Evolutionary conservation across 1,140 invertebrate species (phyloP), one percentile per base, ranked within the genome.

Genomic region (Platyscapa corneri): DNA sequence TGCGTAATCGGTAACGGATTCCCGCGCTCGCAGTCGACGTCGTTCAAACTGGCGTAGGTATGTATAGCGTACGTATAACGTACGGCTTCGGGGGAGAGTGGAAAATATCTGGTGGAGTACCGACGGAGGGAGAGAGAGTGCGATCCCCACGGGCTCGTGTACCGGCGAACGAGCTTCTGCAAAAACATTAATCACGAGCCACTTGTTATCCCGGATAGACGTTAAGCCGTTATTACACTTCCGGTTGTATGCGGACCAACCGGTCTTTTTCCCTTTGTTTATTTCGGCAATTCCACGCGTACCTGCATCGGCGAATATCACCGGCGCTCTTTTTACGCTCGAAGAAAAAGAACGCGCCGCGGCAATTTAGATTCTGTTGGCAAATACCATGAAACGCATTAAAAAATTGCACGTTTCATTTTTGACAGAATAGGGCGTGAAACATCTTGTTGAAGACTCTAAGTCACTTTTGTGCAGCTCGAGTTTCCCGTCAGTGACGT

Each of bases 171-270:
- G 87, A 88, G 77, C 87, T 88, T 87, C 90, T 89, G 80, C 88
- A 90, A 91, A 90, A 90, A 90, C 90, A 91, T 91, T 91, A 90
- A 91, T 91, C 90, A 91, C 90, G 85, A 90, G 88, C 88, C 88
- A 88, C 88, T 89, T 90, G 90, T 89, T 90, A 90, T 89, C 86
- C 82, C 74, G 85, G 86, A 87, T 88, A 85, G 88, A 87, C 85
- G 88, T 89, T 88, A 88, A 87, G 88, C 88, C 88, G 87, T 89
- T 90, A 89, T 89, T 88, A 89, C 89, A 85, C 88, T 87, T 87
- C 86, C 88, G 88, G 87, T 89, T 87, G 87, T 88, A 84, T 89
- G 81, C 86, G 87, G 85, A 87, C 56, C 56, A 23, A 27, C 7
- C 56, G 56, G 56, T 76, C 75, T 49, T 12, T 46, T 0, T 39